These are phyloP conservation scores for Hofmannophila pseudospretella DNA, from an alignment of 2,888 invertebrate genomes.

Conservation along the genomic window DNA sequence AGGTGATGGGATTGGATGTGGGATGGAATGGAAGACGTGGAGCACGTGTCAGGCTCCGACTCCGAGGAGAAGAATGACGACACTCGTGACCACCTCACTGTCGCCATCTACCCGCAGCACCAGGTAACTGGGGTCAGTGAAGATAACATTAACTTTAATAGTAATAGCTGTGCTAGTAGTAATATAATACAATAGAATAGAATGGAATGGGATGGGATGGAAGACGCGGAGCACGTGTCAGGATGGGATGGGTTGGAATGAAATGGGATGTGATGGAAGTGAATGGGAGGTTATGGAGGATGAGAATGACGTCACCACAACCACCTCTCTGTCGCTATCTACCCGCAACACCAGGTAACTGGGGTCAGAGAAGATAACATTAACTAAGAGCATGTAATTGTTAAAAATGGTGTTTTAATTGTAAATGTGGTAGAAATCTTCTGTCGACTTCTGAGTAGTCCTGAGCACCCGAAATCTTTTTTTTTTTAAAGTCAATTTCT, in stretches of 20 bases:
- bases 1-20: too few relatives aligned
- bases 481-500: too few relatives aligned
- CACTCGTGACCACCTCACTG: constrained; percentile 85
- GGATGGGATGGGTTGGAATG: too few relatives aligned
- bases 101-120: constrained; percentile 96
- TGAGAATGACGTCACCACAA: constrained; percentile 86
- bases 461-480: too few relatives aligned
- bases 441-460: too few relatives aligned
- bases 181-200: too few relatives aligned
- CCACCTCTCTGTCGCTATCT: constrained; percentile 93
- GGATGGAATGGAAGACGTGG: constrained; percentile 96
- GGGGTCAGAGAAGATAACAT: constrained; percentile 40
- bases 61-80: constrained; percentile 91
- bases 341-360: constrained; percentile 89
- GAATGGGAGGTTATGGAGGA: constrained; percentile 97
- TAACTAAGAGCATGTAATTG: too few relatives aligned
- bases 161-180: too few relatives aligned
- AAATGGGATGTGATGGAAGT: too few relatives aligned
- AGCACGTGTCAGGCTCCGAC: constrained; percentile 94
- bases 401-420: not conserved
- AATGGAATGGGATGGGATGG: too few relatives aligned
- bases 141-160: not conserved
- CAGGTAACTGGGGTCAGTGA: constrained; percentile 73
- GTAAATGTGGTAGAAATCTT: not conserved
- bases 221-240: too few relatives aligned